Conservation (phyloP, 2,888 invertebrate species). For the Micoletzkya japonica region DNA sequence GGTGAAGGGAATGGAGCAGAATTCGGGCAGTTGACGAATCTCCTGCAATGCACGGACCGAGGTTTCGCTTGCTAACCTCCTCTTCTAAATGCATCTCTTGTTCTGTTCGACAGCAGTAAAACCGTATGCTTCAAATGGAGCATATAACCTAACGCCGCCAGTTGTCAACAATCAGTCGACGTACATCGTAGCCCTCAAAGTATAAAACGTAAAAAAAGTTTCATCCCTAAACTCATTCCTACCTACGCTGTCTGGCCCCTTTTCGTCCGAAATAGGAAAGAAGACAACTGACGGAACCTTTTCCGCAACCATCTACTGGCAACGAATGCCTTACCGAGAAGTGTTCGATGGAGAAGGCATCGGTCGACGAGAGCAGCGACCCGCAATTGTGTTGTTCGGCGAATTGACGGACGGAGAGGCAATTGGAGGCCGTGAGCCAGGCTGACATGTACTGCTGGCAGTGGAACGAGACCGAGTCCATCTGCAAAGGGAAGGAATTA, state of each 20-base stretch:
- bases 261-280: too few species aligned
- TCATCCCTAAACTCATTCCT: too few species aligned
- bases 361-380: conserved; percentile 41
- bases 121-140: too few species aligned
- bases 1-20: conserved; percentile 39
- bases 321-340: conserved; percentile 37
- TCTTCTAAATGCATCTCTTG: too few species aligned
- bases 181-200: too few species aligned
- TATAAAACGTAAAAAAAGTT: too few species aligned
- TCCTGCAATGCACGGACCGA: conserved; percentile 34
- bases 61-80: neutral
- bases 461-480: conserved; percentile 66
- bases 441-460: conserved; percentile 67
- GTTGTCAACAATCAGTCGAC: too few species aligned
- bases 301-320: too few species aligned
- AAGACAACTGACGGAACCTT: too few species aligned
- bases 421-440: conserved; percentile 66
- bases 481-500: conserved; percentile 50
- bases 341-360: conserved; percentile 50
- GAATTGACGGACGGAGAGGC: conserved; percentile 66
- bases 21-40: conserved; percentile 40
- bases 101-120: too few species aligned
- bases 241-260: too few species aligned
- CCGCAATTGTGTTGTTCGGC: conserved; percentile 66
- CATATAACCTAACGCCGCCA: too few species aligned